Percentiles rank a stretch among this genome's conserved stretches.
Conservation (phyloP, 2,113 vertebrate genomes). For the Channa argus region DNA sequence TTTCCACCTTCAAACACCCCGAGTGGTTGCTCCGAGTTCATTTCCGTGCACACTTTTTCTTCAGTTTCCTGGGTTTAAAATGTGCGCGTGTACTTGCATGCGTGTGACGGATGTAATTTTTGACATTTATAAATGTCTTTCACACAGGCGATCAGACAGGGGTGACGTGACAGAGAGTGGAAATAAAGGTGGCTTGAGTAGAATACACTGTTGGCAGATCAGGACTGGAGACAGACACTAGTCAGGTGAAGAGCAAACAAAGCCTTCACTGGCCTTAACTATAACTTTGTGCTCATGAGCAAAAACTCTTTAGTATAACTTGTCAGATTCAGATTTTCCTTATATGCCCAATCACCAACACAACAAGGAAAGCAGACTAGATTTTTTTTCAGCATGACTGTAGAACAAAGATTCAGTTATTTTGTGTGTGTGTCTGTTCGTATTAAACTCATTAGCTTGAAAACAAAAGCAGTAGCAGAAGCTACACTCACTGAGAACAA, state of each 20-base stretch:
- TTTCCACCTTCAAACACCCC: constrained; percentile 31
- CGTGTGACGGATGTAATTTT: constrained; percentile 27
- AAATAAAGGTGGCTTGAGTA: constrained; percentile 25
- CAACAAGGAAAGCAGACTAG: neutral
- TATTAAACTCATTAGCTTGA: neutral
- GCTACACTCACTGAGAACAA: neutral
- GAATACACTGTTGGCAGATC: constrained; percentile 26
- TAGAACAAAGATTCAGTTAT: too few relatives aligned
- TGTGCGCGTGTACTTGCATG: neutral
- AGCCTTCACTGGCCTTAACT: constrained; percentile 45
- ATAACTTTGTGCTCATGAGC: constrained; percentile 28
- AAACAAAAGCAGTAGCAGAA: neutral
- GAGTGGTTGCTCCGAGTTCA: constrained; percentile 15
- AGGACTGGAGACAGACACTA: constrained; percentile 39
- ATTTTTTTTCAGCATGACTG: too few relatives aligned
- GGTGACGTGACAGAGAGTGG: constrained; percentile 32
- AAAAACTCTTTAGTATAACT: constrained; percentile 39
- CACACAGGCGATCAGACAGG: constrained; percentile 22
- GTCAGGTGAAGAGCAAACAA: constrained; percentile 46
- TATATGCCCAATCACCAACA: constrained; percentile 9
- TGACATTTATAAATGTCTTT: constrained; percentile 39
- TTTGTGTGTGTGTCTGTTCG: neutral
- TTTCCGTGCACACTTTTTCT: constrained; percentile 6
- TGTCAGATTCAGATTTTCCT: constrained; percentile 29
- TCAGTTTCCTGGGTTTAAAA: neutral